A percentile compares a stretch with the other conserved stretches of the same genome.
Evolutionary conservation across 2,888 invertebrate genomes (phyloP).

Genomic region (Empis livida): DNA sequence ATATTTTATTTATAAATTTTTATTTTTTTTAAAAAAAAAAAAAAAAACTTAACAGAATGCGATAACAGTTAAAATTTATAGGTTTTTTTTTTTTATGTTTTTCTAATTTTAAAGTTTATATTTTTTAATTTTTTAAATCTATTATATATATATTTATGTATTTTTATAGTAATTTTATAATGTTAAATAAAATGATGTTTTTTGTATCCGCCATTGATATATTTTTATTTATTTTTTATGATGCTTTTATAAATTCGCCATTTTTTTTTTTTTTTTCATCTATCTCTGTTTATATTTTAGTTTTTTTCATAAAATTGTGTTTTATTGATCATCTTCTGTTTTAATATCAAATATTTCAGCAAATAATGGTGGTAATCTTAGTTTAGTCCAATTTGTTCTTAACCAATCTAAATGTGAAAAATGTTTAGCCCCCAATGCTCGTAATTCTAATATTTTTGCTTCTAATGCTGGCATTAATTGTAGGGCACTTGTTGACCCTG

Average conservation of each 20-base stretch:
- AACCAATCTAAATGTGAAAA: constrained; percentile 80
- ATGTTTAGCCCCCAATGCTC: constrained; percentile 70
- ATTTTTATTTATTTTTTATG: too few relatives aligned
- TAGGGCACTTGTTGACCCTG: constrained; percentile 32
- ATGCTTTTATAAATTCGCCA: too few relatives aligned
- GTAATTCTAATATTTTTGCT: constrained; percentile 60
- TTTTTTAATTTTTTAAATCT: neutral
- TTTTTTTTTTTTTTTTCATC: neutral
- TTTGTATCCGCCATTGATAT: neutral
- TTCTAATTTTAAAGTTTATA: neutral
- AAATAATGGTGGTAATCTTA: constrained; percentile 81
- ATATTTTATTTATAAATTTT: too few relatives aligned
- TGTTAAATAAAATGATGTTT: neutral
- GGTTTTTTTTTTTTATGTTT: neutral
- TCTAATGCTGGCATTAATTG: constrained; percentile 38
- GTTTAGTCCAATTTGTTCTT: constrained; percentile 72
- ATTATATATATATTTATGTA: neutral
- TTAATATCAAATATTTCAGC: constrained; percentile 96
- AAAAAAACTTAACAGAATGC: too few relatives aligned
- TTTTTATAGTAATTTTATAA: neutral
- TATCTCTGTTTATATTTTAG: neutral
- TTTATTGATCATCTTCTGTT: constrained; percentile 51
- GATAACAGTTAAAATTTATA: too few relatives aligned
- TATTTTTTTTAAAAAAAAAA: too few relatives aligned
- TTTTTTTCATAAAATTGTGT: too few relatives aligned